Evolutionary conservation across 2,797 vertebrate species (phyloP), one percentile per base, ranked within the genome.

Genomic region (Eulemur rubriventer): DNA sequence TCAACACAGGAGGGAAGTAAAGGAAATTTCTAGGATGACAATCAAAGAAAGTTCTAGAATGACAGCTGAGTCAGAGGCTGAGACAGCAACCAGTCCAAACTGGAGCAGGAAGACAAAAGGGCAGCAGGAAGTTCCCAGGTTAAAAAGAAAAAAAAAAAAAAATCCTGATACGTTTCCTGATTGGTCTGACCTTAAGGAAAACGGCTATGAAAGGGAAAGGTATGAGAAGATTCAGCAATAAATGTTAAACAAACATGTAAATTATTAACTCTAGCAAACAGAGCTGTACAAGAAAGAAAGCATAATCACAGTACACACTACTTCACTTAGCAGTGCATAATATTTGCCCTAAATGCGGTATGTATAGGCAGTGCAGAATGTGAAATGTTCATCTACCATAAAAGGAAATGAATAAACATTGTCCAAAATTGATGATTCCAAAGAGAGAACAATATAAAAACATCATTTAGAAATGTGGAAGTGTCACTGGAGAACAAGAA

Each of bases 361-460:
- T 72, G 48, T 46, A 83, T 48, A 89, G 41, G 57, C 41, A 81
- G 38, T 18, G 70, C 38, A 83, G 69, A 92, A 8, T 12, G 3
- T 26, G n/a, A 61, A 61, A 75, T 85, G 26, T 12, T 12, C 57
- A 67, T 41, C 4, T 73, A 78, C 38, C 6, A 16, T 70, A 70
- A 70, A 1, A 93, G 43, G 30, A 89, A 63, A 89, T 63, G 50
- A 82, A 59, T 46, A 86, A 80, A 78, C 1, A 38, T 1, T 83
- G 16, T 35, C 18, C 81, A 65, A 82, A 95, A 90, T 11, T 63
- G 80, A 92, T 61, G 35, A 55, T 59, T 81, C 69, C 57, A 46
- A 63, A 89, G 33, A 83, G 14, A 90, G 50, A 90, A 73, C 69
- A 92, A 57, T 63, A 95, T 7, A 69, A 86, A 91, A 80, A 78